Base-by-base conservation (phyloP, 2,888 invertebrate genomes). In the Tanytarsus gracilentus region DNA sequence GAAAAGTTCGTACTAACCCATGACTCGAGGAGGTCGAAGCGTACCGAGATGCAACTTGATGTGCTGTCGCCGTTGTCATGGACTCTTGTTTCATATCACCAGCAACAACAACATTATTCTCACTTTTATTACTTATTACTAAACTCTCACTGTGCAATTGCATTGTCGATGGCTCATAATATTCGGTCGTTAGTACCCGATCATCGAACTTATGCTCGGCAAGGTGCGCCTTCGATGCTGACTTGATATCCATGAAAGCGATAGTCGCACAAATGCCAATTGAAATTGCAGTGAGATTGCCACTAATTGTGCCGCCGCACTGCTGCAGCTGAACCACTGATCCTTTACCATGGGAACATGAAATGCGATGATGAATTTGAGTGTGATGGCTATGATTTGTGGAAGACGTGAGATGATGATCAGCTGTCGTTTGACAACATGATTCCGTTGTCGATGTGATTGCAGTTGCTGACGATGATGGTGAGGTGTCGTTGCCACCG, bases 191-290 rank as follows among this genome's bases (percentile, higher is more conserved):
- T 77, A 90, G 84, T 70, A 85, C 82, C 71, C 88, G 79, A 72
- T 90, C 91, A 74, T 91, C 91, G 76, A 93, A 75, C 73, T 86
- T 86, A 77, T 92, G 90, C 75, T 92, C 91, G 70, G 85, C 84
- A 75, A 87, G 87, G 77, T 92, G 90, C 67, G 94, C 90, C 78
- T 93, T 94, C 72, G 91, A 85, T 73, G 94, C 94, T 71, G 92
- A 92, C 79, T 90, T 91, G 80, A 94, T 93, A 81, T 95, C 94
- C 85, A 93, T 92, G 81, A 94, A 94, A 77, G 90, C 89, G 77
- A 91, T 89, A 74, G 89, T 88, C 76, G 89, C 90, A 78, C 88
- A 87, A 68, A 44, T 21, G 16, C 18, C 18, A 44, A 44, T 14
- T 69, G 61, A 69, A n/a, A 55, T 26, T 21, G 26, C 49, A 49